Percentiles rank a stretch among this genome's conserved stretches.
phyloP scores from a whole-genome alignment of 30 jellyfish, hydroid and myxozoan genomes.

The Mastigias papua region DNA sequence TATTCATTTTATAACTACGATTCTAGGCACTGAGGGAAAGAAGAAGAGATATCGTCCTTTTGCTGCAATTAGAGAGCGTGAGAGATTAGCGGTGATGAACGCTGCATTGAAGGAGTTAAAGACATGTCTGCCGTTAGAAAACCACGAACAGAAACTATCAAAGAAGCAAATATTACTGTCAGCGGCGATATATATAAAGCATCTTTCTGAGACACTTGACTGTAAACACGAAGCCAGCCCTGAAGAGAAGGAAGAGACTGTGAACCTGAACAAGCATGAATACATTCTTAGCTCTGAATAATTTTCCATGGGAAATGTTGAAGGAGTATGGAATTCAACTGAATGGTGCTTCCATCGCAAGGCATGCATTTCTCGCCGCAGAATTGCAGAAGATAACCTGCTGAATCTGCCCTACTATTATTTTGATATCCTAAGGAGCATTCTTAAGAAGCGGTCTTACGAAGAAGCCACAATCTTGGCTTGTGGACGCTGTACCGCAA shows the following conservation, averaged over 20 bases:
- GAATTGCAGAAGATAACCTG: no score
- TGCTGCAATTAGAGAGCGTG: constrained; percentile 69
- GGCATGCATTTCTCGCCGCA: no score
- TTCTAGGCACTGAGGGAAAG: constrained; percentile 5
- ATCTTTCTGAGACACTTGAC: constrained; percentile 35
- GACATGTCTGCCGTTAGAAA: constrained; percentile 43
- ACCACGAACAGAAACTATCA: constrained; percentile 51
- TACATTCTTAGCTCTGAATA: background rate
- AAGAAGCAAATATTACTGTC: constrained; percentile 39
- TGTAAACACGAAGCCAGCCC: background rate
- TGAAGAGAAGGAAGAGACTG: background rate
- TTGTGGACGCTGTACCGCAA: no score
- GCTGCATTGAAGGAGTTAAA: constrained; percentile 40
- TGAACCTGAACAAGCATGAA: constrained; percentile 12
- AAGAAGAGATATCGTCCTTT: constrained; percentile 68
- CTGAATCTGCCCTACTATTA: no score
- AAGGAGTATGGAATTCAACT: no score
- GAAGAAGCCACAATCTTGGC: no score
- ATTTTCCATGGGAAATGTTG: no score
- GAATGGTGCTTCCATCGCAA: no score
- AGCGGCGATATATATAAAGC: constrained; percentile 55
- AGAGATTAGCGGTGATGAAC: constrained; percentile 58
- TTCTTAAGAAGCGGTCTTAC: no score
- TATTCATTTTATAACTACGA: background rate
- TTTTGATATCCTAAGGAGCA: no score